Conservation (phyloP, 1,140 invertebrate genomes). For the Reticulitermes speratus region DNA sequence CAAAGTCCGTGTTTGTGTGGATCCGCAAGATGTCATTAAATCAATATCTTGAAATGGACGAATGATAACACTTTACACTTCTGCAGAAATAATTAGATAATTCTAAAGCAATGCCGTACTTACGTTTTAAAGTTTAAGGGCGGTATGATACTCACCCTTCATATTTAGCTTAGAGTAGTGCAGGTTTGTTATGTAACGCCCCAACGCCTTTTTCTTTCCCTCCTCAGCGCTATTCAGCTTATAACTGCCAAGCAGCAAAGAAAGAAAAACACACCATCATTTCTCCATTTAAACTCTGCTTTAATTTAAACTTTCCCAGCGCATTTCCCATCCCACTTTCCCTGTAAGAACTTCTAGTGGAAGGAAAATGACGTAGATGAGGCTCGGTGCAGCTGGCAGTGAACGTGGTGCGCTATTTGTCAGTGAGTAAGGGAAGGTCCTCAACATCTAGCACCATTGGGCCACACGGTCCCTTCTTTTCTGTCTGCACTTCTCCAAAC, state of each 20-base stretch:
- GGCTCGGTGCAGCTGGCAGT: slow-evolving; percentile 9
- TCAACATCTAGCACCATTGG: background rate
- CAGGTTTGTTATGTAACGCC: no score
- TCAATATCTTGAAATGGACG: no score
- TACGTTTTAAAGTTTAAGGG: no score
- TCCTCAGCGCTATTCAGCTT: background rate
- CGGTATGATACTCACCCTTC: no score
- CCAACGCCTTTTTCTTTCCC: background rate
- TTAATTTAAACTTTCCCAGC: background rate
- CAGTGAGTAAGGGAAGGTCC: background rate
- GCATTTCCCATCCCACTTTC: background rate
- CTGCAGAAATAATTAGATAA: no score
- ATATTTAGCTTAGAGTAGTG: no score
- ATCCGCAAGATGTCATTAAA: no score
- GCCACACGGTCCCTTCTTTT: background rate
- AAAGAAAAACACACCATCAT: slow-evolving; percentile 7
- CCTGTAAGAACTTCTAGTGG: background rate
- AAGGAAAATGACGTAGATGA: background rate
- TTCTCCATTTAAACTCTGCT: background rate
- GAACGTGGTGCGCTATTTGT: background rate
- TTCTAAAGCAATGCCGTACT: no score
- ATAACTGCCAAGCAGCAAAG: background rate
- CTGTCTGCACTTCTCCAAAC: background rate
- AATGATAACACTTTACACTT: no score
- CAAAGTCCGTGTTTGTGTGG: no score